phyloP scores from a whole-genome alignment of 1,140 invertebrate genomes.

The Globodera rostochiensis region DNA sequence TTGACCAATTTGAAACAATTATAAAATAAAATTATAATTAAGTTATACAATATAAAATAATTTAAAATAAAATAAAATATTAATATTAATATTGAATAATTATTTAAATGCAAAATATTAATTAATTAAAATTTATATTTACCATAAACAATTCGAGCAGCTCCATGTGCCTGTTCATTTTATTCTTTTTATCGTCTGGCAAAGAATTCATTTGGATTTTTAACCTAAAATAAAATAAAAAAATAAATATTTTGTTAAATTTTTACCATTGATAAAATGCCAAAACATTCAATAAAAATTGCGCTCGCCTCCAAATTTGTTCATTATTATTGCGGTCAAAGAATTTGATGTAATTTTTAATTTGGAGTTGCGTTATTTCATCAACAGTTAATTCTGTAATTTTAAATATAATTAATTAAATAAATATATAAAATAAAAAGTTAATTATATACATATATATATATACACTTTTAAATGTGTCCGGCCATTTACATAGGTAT shows the following conservation, averaged over 20 bases:
- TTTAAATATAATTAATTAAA: background rate
- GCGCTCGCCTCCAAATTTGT: background rate
- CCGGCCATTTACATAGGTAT: too few relatives aligned
- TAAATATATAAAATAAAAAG: too few relatives aligned
- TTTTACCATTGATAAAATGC: background rate
- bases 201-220: background rate
- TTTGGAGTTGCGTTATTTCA: background rate
- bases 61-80: too few relatives aligned
- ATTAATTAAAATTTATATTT: too few relatives aligned
- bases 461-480: too few relatives aligned
- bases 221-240: background rate
- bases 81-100: too few relatives aligned
- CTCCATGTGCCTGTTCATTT: too few relatives aligned
- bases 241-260: background rate
- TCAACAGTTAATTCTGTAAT: background rate
- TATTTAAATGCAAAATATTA: too few relatives aligned
- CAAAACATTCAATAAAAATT: background rate
- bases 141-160: background rate
- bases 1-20: too few relatives aligned
- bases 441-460: too few relatives aligned
- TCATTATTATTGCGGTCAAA: background rate
- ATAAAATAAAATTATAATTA: too few relatives aligned
- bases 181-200: background rate
- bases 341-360: background rate
- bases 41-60: too few relatives aligned